Evolutionary conservation across 2,797 vertebrate species (phyloP).

Genomic region (Notoglanidium macrostoma): DNA sequence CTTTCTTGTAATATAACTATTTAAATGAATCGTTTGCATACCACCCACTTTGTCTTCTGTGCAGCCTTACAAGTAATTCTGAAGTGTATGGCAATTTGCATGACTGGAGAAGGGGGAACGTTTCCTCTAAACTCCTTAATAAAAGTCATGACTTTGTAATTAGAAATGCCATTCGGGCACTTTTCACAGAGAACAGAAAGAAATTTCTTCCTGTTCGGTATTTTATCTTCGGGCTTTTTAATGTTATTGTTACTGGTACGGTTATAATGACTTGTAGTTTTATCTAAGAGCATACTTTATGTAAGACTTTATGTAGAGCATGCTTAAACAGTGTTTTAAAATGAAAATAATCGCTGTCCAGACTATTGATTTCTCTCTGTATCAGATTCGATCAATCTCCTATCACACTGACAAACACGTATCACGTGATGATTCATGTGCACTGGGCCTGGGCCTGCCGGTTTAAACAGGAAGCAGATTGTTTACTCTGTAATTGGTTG

Average conservation of each 20-base stretch:
- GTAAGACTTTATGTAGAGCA: no score
- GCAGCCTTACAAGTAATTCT: background rate
- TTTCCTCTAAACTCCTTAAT: background rate
- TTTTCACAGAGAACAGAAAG: background rate
- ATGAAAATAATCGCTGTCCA: no score
- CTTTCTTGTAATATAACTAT: background rate
- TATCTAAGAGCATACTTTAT: background rate
- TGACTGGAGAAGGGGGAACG: background rate
- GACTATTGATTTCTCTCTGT: no score
- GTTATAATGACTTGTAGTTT: background rate
- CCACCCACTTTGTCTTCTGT: slow-evolving; percentile 3
- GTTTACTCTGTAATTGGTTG: no score
- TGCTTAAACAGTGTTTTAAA: no score
- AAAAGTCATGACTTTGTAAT: background rate
- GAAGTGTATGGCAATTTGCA: background rate
- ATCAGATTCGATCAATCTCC: no score
- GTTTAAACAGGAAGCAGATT: no score
- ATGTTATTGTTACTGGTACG: background rate
- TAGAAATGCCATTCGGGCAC: background rate
- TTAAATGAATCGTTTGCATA: slow-evolving; percentile 12
- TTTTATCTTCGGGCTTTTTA: background rate
- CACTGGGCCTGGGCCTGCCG: no score
- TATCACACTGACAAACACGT: no score
- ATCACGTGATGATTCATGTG: no score
- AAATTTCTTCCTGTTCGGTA: background rate